These are phyloP conservation scores for Drosophila nasuta DNA, from an alignment of 1,140 invertebrate genomes.

Conservation along the genomic window DNA sequence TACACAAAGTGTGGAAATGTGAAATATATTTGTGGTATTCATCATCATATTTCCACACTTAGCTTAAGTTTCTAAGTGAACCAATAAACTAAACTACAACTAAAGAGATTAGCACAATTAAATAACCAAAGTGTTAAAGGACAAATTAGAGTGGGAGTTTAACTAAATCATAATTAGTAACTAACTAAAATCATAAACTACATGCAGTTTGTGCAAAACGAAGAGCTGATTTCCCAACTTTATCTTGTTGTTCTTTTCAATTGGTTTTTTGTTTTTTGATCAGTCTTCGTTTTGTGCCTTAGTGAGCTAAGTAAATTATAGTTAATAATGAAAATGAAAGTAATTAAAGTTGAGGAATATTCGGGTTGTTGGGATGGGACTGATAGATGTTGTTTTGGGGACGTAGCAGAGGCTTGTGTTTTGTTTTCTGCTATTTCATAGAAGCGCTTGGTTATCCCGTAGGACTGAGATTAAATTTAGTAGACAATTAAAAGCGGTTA, in stretches of 20 bases:
- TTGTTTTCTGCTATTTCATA: not conserved
- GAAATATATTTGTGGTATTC: not conserved
- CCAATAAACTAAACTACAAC: slow-evolving; percentile 70
- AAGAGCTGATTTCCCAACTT: slow-evolving; percentile 30
- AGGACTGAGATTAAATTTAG: slow-evolving; percentile 51
- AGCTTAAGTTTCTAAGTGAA: slow-evolving; percentile 54
- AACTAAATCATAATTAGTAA: slow-evolving; percentile 56
- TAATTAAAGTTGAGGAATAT: slow-evolving; percentile 59
- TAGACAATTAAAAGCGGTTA: slow-evolving; percentile 75
- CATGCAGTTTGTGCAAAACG: slow-evolving; percentile 70
- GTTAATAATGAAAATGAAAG: slow-evolving; percentile 57
- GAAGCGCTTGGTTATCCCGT: slow-evolving; percentile 56
- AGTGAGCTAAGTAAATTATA: slow-evolving; percentile 62
- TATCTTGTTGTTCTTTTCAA: not conserved
- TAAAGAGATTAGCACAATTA: slow-evolving; percentile 59
- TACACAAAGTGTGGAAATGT: slow-evolving; percentile 58
- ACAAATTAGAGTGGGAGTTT: slow-evolving; percentile 61
- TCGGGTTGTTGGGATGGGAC: slow-evolving; percentile 10
- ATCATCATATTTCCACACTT: slow-evolving; percentile 47
- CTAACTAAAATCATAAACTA: slow-evolving; percentile 46
- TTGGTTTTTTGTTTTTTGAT: slow-evolving; percentile 20
- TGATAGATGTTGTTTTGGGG: slow-evolving; percentile 21
- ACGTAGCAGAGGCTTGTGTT: slow-evolving; percentile 51
- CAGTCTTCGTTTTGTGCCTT: slow-evolving; percentile 64
- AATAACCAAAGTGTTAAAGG: slow-evolving; percentile 73